phyloP scores from a whole-genome alignment of 2,888 invertebrate species.

The Cosmia pyralina region DNA sequence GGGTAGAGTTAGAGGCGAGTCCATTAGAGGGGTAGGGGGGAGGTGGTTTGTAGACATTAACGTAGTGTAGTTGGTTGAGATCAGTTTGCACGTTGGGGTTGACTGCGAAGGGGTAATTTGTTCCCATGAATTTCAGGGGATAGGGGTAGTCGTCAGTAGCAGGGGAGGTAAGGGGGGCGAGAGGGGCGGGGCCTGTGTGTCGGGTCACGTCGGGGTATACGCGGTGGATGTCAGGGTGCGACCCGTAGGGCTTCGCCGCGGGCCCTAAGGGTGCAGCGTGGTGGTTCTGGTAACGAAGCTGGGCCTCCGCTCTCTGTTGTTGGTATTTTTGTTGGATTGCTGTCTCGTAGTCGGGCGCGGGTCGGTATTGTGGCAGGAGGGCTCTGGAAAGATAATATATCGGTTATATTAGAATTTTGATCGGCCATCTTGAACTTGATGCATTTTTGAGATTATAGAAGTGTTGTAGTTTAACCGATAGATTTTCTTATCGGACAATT shows the following conservation, averaged over 20 bases:
- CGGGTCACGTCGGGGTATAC: conserved; percentile 92
- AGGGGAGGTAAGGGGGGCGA: conserved; percentile 64
- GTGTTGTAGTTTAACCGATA: too few relatives aligned
- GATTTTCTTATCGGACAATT: too few relatives aligned
- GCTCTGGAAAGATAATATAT: conserved; percentile 87
- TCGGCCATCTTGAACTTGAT: too few relatives aligned
- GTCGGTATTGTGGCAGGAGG: conserved; percentile 95
- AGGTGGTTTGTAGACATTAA: conserved; percentile 95
- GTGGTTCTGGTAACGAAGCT: conserved; percentile 83
- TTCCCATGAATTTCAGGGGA: conserved; percentile 78
- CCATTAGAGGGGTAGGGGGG: conserved; percentile 95
- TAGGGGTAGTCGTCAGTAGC: conserved; percentile 81
- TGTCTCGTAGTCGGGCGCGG: conserved; percentile 98
- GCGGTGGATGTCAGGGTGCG: conserved; percentile 94
- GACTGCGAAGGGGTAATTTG: conserved; percentile 84
- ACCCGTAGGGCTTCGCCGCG: conserved; percentile 89
- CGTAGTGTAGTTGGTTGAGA: conserved; percentile 89
- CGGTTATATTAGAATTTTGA: neutral
- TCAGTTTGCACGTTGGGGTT: conserved; percentile 84
- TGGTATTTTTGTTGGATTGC: conserved; percentile 96
- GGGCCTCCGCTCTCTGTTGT: conserved; percentile 83
- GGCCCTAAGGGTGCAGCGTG: conserved; percentile 74
- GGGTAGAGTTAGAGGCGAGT: conserved; percentile 95
- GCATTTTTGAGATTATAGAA: too few relatives aligned
- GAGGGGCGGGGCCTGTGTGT: conserved; percentile 78